These are phyloP conservation scores for Ridgeia piscesae DNA, from an alignment of 1,140 invertebrate species.

Conservation along the genomic window DNA sequence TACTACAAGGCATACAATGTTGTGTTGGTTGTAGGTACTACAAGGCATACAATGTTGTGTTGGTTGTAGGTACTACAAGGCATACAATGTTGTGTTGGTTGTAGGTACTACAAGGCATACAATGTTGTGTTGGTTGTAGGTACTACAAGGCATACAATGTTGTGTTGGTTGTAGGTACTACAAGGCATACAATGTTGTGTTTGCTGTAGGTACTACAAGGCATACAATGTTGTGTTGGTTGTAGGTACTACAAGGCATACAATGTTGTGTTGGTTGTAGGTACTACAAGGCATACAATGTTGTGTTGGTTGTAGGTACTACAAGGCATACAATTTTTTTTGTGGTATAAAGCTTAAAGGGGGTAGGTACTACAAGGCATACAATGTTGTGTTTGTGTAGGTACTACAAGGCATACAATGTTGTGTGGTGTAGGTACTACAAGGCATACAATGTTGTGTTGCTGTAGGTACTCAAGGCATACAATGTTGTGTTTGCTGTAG, in stretches of 20 bases:
- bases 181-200: constrained; percentile 87
- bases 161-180: constrained; percentile 66
- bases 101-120: constrained; percentile 82
- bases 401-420: too few species aligned
- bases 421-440: too few species aligned
- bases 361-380: too few species aligned
- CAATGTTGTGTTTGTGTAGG: too few species aligned
- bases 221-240: background rate
- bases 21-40: constrained; percentile 66
- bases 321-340: constrained; percentile 87
- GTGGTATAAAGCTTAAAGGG: too few species aligned
- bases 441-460: too few species aligned
- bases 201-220: too few species aligned
- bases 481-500: too few species aligned
- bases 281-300: background rate
- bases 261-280: too few species aligned
- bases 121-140: too few species aligned
- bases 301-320: constrained; percentile 66
- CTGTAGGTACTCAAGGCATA: too few species aligned
- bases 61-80: too few species aligned
- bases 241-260: constrained; percentile 82
- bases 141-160: background rate
- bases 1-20: background rate
- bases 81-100: background rate
- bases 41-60: constrained; percentile 87